These are phyloP conservation scores for Harpagoxenus sublaevis DNA, from an alignment of 2,888 invertebrate species.

Conservation along the genomic window DNA sequence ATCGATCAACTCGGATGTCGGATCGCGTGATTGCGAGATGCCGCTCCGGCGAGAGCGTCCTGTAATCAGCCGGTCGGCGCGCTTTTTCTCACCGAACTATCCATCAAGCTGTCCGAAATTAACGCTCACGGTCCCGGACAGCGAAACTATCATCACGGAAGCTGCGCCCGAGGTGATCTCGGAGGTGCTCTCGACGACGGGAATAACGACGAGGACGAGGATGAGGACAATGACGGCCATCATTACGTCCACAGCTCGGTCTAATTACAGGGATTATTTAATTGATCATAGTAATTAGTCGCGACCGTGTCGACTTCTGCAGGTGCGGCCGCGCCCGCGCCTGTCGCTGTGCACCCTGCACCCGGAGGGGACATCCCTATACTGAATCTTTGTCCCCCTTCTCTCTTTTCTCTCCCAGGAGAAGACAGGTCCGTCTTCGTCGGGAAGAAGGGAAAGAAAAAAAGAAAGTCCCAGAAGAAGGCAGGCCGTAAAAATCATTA, in stretches of 20 bases:
- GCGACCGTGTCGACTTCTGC: constrained; percentile 65
- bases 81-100: constrained; percentile 72
- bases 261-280: constrained; percentile 76
- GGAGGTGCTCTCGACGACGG: constrained; percentile 39
- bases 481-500: constrained; percentile 79
- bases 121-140: constrained; percentile 64
- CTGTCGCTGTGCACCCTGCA: constrained; percentile 18
- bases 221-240: constrained; percentile 52
- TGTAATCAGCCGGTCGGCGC: constrained; percentile 72
- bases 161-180: constrained; percentile 66
- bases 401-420: constrained; percentile 6
- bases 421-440: constrained; percentile 65
- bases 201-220: neutral
- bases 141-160: constrained; percentile 70
- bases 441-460: constrained; percentile 67
- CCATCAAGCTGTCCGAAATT: constrained; percentile 76
- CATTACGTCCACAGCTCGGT: constrained; percentile 59
- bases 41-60: constrained; percentile 63
- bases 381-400: neutral
- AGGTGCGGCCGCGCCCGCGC: constrained; percentile 66
- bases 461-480: constrained; percentile 61
- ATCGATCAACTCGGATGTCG: constrained; percentile 69
- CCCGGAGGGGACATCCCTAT: constrained; percentile 11
- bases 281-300: constrained; percentile 78
- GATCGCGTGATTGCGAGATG: constrained; percentile 64